These are phyloP conservation scores for Trichonephila inaurata DNA, from an alignment of 1,140 invertebrate species.

Conservation along the genomic window DNA sequence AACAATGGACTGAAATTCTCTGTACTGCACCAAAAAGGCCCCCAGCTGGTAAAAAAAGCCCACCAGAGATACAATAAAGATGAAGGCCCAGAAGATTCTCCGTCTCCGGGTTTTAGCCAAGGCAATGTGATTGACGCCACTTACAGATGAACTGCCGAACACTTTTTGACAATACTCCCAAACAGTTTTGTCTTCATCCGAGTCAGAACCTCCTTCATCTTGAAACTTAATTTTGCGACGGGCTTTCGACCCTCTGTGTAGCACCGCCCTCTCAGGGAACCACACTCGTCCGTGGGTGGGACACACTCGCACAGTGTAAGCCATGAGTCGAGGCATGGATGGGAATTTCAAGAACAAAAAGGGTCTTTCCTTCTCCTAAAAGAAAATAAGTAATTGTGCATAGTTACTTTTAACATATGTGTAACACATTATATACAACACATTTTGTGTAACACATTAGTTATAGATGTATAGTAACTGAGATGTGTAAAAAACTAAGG, in stretches of 20 bases:
- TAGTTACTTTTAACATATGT: no score
- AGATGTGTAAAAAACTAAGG: no score
- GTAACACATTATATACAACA: no score
- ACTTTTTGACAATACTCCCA: constrained; percentile 69
- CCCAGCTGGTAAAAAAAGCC: constrained; percentile 72
- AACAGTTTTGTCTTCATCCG: constrained; percentile 66
- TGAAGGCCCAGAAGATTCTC: constrained; percentile 65
- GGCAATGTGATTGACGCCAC: constrained; percentile 70
- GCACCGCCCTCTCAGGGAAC: constrained; percentile 22
- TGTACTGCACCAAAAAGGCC: constrained; percentile 63
- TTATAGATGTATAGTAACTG: no score
- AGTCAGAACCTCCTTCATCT: constrained; percentile 6
- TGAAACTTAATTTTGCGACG: neutral
- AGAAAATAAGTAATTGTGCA: no score
- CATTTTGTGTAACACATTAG: no score
- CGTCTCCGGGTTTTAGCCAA: constrained; percentile 45
- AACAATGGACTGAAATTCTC: constrained; percentile 64
- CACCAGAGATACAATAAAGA: constrained; percentile 50
- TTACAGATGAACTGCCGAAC: constrained; percentile 61
- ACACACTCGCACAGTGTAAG: constrained; percentile 64
- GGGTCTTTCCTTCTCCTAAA: no score
- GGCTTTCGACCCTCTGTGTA: neutral
- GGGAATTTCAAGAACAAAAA: neutral
- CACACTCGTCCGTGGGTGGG: constrained; percentile 67
- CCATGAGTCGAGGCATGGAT: constrained; percentile 45